Percentiles rank a stretch among this genome's conserved stretches.
These are phyloP conservation scores for Caretta caretta DNA, from an alignment of 2,113 vertebrate species.

Conservation along the genomic window DNA sequence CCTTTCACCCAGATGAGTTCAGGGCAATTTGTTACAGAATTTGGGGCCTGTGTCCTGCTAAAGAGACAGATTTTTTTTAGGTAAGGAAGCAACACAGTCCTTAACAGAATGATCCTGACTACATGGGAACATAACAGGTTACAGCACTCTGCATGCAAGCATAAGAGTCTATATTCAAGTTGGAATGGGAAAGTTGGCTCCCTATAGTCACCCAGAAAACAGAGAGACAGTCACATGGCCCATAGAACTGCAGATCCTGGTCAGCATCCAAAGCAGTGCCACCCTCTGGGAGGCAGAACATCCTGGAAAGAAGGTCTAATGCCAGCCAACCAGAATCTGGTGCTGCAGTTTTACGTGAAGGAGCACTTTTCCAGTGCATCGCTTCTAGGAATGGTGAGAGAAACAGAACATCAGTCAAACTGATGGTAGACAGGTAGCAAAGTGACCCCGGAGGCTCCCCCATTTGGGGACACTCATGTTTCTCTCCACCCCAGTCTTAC, in stretches of 20 bases:
- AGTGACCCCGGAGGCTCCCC: neutral
- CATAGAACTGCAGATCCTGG: accelerated
- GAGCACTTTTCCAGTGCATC: neutral
- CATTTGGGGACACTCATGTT: neutral
- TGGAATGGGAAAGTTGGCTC: neutral
- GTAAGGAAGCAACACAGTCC: neutral
- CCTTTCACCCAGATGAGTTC: neutral
- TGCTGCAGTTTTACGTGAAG: accelerated
- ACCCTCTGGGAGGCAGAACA: accelerated
- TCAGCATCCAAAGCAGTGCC: accelerated
- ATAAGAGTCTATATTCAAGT: neutral
- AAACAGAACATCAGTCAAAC: neutral
- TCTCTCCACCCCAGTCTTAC: neutral
- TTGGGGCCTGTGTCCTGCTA: neutral
- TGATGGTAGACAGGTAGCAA: accelerated
- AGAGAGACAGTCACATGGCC: neutral
- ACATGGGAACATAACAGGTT: accelerated
- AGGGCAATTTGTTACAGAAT: neutral
- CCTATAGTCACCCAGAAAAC: neutral
- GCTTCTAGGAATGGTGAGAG: neutral
- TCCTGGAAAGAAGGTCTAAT: neutral
- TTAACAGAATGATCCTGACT: neutral
- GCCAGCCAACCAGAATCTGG: neutral
- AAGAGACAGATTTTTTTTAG: neutral
- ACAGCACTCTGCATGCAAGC: no score